phyloP scores from a whole-genome alignment of 2,113 vertebrate genomes.

The Perca fluviatilis region DNA sequence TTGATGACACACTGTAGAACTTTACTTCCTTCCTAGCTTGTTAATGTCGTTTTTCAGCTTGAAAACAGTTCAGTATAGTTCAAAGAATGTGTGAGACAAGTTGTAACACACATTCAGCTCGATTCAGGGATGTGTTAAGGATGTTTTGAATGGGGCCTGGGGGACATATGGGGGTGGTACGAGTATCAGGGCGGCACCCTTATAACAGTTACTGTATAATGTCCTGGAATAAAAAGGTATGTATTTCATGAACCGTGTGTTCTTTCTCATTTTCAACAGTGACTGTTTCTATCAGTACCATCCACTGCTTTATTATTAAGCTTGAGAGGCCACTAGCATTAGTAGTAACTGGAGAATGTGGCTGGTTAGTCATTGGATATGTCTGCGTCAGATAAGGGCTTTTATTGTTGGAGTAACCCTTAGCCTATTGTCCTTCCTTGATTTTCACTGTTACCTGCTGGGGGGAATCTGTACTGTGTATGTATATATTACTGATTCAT shows the following conservation, averaged over 20 bases:
- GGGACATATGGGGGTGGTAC: background rate
- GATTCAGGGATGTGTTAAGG: background rate
- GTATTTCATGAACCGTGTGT: background rate
- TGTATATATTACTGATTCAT: no score
- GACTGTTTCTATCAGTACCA: background rate
- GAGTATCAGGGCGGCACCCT: background rate
- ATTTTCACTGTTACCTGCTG: no score
- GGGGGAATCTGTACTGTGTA: no score
- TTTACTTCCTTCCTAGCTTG: background rate
- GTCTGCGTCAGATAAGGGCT: background rate
- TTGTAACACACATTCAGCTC: background rate
- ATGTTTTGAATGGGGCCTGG: no score
- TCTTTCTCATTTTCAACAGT: background rate
- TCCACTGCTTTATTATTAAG: background rate
- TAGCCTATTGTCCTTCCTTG: no score
- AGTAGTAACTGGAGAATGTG: background rate
- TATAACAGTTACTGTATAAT: background rate
- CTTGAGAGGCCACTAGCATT: background rate
- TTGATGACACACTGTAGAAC: background rate
- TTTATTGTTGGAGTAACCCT: no score
- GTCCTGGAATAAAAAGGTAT: background rate
- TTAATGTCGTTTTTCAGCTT: background rate
- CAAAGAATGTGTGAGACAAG: constrained; percentile 8
- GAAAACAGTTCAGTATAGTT: background rate
- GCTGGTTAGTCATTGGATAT: background rate